A percentile compares a stretch with the other conserved stretches of the same genome.
Evolutionary conservation across 2,113 vertebrate genomes (phyloP).

Genomic region (Elgaria multicarinata): DNA sequence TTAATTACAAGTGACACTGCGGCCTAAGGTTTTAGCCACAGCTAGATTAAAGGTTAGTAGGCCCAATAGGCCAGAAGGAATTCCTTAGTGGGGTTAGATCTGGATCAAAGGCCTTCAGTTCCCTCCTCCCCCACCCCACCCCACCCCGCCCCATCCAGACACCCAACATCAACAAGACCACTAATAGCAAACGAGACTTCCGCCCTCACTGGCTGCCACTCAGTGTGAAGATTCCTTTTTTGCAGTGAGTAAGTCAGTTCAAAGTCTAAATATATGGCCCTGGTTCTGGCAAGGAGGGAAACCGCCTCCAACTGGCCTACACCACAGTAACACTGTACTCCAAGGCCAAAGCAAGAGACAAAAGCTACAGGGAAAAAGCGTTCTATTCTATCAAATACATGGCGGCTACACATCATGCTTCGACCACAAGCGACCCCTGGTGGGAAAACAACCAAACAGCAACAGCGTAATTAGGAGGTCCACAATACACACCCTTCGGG

Average conservation of each 20-base stretch:
- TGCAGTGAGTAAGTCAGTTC: neutral
- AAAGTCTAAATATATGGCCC: no score
- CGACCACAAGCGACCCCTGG: constrained; percentile 6
- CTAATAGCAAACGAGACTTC: neutral
- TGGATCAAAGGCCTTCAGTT: neutral
- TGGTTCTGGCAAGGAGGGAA: neutral
- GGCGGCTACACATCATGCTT: constrained; percentile 2
- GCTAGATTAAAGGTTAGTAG: neutral
- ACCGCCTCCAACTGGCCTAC: neutral
- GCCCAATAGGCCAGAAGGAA: neutral
- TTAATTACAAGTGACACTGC: neutral
- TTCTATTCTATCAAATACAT: constrained; percentile 9
- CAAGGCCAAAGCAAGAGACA: constrained; percentile 10
- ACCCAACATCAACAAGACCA: neutral
- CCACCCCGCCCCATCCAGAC: no score
- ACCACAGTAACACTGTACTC: neutral
- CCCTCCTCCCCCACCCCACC: no score
- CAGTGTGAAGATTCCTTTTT: neutral
- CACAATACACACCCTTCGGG: neutral
- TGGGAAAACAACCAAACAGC: neutral
- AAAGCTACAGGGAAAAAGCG: neutral
- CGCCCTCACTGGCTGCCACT: neutral
- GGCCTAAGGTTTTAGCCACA: neutral
- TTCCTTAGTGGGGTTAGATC: neutral
- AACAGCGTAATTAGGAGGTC: neutral